Conservation (phyloP, 2,797 vertebrate species). For the Heterohyrax brucei region DNA sequence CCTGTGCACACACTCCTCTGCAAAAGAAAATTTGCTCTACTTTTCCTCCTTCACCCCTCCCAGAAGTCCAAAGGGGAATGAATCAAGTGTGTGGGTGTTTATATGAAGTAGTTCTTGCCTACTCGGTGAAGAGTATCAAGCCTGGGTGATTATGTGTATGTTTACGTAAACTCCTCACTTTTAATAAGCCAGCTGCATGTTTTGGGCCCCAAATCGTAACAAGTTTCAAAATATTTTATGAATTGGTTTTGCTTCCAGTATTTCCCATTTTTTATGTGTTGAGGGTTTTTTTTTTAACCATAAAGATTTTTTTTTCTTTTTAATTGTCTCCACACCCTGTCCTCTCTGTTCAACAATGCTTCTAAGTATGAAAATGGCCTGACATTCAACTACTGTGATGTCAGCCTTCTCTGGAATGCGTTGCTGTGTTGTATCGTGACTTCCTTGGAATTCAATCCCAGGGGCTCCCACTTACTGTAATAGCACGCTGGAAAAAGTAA, state of each 20-base stretch:
- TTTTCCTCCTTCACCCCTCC: neutral
- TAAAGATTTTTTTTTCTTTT: conserved; percentile 42
- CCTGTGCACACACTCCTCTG: neutral
- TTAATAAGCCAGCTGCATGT: conserved; percentile 14
- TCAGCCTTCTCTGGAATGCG: conserved; percentile 76
- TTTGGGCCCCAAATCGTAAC: conserved; percentile 31
- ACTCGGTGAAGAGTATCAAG: conserved; percentile 2
- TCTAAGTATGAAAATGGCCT: conserved; percentile 52
- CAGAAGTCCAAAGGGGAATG: neutral
- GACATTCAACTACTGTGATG: conserved; percentile 61
- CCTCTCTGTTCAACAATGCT: conserved; percentile 14
- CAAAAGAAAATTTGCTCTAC: neutral
- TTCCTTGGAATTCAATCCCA: conserved; percentile 76
- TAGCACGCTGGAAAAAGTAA: conserved; percentile 48
- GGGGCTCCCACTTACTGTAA: conserved; percentile 78
- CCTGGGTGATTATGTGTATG: neutral
- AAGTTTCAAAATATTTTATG: conserved; percentile 58
- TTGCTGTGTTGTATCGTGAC: conserved; percentile 66
- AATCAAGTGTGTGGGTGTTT: neutral
- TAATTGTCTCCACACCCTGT: conserved; percentile 9
- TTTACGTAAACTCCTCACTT: conserved; percentile 57
- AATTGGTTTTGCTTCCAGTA: conserved; percentile 44
- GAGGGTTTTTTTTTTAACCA: neutral
- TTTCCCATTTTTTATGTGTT: conserved; percentile 42
- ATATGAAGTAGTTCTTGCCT: neutral